Evolutionary conservation across 2,797 vertebrate genomes (phyloP).

Genomic region (Enteromius mattozi): DNA sequence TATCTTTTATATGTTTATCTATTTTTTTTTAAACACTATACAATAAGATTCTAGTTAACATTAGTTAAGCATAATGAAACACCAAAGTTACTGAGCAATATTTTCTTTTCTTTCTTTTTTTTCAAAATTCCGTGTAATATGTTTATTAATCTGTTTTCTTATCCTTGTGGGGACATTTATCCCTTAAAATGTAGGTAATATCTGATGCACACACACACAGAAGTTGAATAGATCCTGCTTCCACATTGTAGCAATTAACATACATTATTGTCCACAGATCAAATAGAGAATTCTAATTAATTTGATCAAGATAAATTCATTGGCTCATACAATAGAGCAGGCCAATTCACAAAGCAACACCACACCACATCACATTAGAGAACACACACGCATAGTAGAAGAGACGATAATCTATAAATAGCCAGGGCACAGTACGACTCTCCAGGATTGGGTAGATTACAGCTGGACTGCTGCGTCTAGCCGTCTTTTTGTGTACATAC

Average conservation of each 20-base stretch:
- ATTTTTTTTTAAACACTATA: no score
- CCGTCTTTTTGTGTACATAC: constrained; percentile 52
- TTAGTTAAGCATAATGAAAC: not conserved
- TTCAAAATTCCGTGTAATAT: not conserved
- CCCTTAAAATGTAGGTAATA: not conserved
- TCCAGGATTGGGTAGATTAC: constrained; percentile 66
- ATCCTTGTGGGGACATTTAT: not conserved
- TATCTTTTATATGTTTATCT: not conserved
- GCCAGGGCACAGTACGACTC: constrained; percentile 44
- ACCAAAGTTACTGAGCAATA: not conserved
- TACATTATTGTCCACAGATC: constrained; percentile 29
- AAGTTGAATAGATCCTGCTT: constrained; percentile 10
- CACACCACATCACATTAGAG: constrained; percentile 26
- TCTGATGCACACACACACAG: not conserved
- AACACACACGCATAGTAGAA: not conserved
- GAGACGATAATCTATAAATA: constrained; percentile 68
- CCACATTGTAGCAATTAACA: constrained; percentile 51
- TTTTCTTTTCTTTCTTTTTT: not conserved
- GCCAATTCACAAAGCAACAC: constrained; percentile 16
- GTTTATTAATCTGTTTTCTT: not conserved
- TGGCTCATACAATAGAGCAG: constrained; percentile 12
- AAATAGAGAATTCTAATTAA: constrained; percentile 23
- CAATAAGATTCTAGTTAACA: not conserved
- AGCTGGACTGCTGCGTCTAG: constrained; percentile 65
- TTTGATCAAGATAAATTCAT: constrained; percentile 34